A percentile compares a stretch with the other conserved stretches of the same genome.
phyloP scores from a whole-genome alignment of 2,797 vertebrate species.

The Tachyglossus aculeatus region DNA sequence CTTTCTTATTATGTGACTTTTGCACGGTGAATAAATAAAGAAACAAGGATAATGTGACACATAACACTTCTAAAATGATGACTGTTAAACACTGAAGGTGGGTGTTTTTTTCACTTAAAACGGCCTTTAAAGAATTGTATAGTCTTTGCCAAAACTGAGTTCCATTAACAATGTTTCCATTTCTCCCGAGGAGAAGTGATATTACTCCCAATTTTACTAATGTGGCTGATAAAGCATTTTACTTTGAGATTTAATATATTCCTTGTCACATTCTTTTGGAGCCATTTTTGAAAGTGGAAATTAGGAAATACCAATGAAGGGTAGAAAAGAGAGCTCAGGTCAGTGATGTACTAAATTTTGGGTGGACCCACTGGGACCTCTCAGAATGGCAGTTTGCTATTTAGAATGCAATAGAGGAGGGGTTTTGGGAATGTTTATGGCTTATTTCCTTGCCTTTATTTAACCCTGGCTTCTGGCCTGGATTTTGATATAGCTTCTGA shows the following conservation, averaged over 20 bases:
- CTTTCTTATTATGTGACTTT: not conserved
- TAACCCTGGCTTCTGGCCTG: not conserved
- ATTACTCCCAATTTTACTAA: conserved; percentile 21
- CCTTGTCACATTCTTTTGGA: conserved; percentile 21
- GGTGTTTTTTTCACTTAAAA: conserved; percentile 26
- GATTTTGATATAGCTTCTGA: not conserved
- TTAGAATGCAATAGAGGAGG: accelerated
- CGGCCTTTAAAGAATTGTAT: conserved; percentile 32
- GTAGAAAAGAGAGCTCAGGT: conserved; percentile 12
- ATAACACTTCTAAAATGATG: not conserved
- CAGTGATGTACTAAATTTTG: conserved; percentile 11
- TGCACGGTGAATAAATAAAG: not conserved
- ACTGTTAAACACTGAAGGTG: not conserved
- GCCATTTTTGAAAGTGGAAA: conserved; percentile 10
- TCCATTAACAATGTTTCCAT: not conserved
- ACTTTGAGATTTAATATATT: conserved; percentile 19
- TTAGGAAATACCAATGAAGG: conserved; percentile 5
- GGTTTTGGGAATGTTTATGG: not conserved
- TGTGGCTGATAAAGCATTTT: conserved; percentile 17
- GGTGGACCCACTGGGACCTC: not conserved
- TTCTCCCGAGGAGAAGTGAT: conserved; percentile 12
- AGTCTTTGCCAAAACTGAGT: not conserved
- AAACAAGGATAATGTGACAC: not conserved
- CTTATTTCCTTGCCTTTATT: not conserved
- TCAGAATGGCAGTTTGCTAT: not conserved